A percentile compares a stretch with the other conserved stretches of the same genome.
Evolutionary conservation across 2,113 vertebrate genomes (phyloP).

Genomic region (Tragelaphus imberbis): DNA sequence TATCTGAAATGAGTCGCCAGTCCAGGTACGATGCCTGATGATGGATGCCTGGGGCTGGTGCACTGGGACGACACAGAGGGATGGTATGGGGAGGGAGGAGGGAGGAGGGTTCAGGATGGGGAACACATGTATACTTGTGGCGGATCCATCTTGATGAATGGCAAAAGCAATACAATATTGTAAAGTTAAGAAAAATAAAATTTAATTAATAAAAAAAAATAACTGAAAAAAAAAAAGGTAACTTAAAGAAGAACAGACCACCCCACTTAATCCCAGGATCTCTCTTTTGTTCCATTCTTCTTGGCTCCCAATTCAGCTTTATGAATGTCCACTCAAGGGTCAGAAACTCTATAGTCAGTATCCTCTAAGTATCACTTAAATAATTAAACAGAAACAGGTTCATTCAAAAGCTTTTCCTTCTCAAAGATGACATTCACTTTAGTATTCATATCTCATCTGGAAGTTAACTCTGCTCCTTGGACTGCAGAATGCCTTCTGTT

Average conservation of each 20-base stretch:
- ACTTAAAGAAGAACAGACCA: neutral
- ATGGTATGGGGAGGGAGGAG: too few species aligned
- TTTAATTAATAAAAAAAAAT: too few species aligned
- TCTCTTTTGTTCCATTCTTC: neutral
- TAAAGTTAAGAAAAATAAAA: too few species aligned
- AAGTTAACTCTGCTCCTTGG: constrained; percentile 13
- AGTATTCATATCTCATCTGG: constrained; percentile 15
- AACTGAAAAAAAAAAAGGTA: neutral
- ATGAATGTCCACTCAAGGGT: neutral
- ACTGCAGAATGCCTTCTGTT: constrained; percentile 17
- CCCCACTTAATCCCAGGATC: neutral
- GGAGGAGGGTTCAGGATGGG: too few species aligned
- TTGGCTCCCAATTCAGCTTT: neutral
- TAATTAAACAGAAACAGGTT: neutral
- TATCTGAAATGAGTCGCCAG: too few species aligned
- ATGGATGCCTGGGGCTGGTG: too few species aligned
- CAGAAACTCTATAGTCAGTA: neutral
- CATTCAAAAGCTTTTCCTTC: neutral
- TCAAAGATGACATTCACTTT: neutral
- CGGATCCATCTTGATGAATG: too few species aligned
- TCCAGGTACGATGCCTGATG: too few species aligned
- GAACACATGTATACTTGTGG: too few species aligned
- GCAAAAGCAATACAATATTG: too few species aligned
- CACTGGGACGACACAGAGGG: too few species aligned
- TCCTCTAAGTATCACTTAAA: neutral